A percentile compares a stretch with the other conserved stretches of the same genome.
phyloP scores from a whole-genome alignment of 2,888 invertebrate species.

The Abrostola tripartita region DNA sequence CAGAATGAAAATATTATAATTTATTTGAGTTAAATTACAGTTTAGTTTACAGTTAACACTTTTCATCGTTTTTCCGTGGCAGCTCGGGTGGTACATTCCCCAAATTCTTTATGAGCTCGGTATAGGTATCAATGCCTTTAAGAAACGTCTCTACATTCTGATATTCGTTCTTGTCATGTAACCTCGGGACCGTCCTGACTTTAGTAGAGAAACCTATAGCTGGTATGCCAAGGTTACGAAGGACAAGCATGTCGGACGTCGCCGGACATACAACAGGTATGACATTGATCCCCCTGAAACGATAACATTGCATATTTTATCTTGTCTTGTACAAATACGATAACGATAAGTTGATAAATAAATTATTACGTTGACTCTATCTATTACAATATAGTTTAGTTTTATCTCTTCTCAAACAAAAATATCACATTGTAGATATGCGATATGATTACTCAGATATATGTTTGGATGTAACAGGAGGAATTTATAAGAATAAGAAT shows the following conservation, averaged over 20 bases:
- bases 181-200: conserved; percentile 54
- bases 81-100: conserved; percentile 41
- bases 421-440: no score
- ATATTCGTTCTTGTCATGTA: conserved; percentile 71
- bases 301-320: conserved; percentile 8
- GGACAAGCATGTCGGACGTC: conserved; percentile 69
- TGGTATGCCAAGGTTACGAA: conserved; percentile 72
- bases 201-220: conserved; percentile 74
- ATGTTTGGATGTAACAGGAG: no score
- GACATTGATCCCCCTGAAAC: conserved; percentile 68
- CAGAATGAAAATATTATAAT: background rate
- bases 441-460: no score
- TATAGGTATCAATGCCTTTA: conserved; percentile 72
- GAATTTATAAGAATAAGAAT: no score
- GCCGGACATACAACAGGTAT: conserved; percentile 68
- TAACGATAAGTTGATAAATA: background rate
- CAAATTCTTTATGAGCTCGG: conserved; percentile 58
- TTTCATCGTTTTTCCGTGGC: background rate
- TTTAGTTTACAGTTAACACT: background rate
- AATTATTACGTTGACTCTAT: no score
- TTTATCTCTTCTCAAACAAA: no score
- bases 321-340: background rate
- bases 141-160: conserved; percentile 68
- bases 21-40: background rate
- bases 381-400: no score